Percentiles rank a stretch among this genome's conserved stretches.
These are phyloP conservation scores for Digitonthophagus gazella DNA, from an alignment of 2,888 invertebrate species.

Conservation along the genomic window DNA sequence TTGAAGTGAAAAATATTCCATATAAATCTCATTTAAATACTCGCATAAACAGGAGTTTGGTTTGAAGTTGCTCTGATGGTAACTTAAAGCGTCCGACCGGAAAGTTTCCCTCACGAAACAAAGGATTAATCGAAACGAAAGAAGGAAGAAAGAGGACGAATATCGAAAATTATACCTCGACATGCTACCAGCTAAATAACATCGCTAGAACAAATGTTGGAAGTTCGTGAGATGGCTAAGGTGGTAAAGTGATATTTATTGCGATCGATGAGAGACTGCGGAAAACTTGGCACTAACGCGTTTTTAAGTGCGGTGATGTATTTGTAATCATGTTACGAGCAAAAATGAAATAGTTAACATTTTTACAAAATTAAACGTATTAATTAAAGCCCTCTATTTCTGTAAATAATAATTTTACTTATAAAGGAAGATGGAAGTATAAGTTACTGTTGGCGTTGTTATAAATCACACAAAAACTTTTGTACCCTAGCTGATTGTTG, in stretches of 20 bases:
- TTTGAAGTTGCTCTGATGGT: not conserved
- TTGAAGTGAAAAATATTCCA: too few species aligned
- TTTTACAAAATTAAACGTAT: too few species aligned
- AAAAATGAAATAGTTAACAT: not conserved
- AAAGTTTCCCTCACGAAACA: not conserved
- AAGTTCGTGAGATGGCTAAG: not conserved
- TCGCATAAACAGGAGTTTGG: not conserved
- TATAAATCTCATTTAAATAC: too few species aligned
- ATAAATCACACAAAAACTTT: too few species aligned
- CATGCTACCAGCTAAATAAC: not conserved
- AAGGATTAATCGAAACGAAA: not conserved
- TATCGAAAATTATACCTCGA: not conserved
- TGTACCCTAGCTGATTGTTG: not conserved
- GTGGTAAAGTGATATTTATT: not conserved
- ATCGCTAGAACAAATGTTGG: not conserved
- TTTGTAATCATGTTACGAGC: not conserved
- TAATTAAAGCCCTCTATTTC: too few species aligned
- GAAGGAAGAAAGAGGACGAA: not conserved
- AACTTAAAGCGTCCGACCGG: not conserved
- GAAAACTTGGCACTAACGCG: not conserved
- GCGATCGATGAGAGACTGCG: not conserved
- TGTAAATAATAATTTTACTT: too few species aligned
- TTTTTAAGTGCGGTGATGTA: not conserved
- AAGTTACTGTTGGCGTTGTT: too few species aligned
- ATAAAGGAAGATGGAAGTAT: too few species aligned